These are phyloP conservation scores for Listronotus bonariensis DNA, from an alignment of 1,140 invertebrate genomes.

Conservation along the genomic window DNA sequence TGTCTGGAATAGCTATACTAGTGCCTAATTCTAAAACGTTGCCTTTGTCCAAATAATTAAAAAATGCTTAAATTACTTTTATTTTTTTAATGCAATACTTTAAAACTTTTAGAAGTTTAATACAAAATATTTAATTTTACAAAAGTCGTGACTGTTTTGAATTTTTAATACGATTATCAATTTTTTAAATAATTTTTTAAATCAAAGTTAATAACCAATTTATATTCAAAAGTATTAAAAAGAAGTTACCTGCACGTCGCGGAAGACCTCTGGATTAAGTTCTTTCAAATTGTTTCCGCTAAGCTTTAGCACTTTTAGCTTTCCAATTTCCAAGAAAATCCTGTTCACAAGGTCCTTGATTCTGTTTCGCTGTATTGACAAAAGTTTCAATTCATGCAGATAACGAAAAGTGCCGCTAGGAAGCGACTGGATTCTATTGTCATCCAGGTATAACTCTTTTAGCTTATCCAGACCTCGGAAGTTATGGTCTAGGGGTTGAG, in stretches of 20 bases:
- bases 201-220: conserved; percentile 7
- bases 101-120: no score
- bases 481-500: conserved; percentile 78
- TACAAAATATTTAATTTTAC: no score
- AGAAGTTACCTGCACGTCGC: conserved; percentile 66
- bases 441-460: conserved; percentile 82
- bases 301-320: conserved; percentile 71
- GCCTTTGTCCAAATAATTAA: no score
- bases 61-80: no score
- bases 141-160: no score
- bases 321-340: conserved; percentile 69
- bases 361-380: conserved; percentile 73
- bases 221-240: neutral
- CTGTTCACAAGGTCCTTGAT: conserved; percentile 69
- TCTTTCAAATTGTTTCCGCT: conserved; percentile 73
- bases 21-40: no score
- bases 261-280: conserved; percentile 76
- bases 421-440: conserved; percentile 75
- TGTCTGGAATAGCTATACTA: no score
- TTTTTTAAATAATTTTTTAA: no score
- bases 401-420: conserved; percentile 76
- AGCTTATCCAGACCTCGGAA: conserved; percentile 77
- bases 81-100: no score
- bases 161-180: no score
- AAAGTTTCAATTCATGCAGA: conserved; percentile 66